Conservation (phyloP, 2,797 vertebrate species). For the Enteromius paludinosus region DNA sequence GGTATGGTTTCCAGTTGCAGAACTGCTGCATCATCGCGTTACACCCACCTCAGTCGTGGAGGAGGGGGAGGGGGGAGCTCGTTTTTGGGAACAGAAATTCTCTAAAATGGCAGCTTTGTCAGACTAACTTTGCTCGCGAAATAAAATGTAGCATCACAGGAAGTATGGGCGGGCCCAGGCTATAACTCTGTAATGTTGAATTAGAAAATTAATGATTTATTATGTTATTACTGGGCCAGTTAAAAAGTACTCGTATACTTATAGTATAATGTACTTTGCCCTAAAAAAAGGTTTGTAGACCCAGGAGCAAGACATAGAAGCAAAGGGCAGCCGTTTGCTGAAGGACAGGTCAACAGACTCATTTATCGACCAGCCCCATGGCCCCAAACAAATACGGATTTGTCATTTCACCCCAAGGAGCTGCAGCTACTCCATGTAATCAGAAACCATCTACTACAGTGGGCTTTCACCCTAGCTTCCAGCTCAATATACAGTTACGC, state of each 20-base stretch:
- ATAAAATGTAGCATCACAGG: too few species aligned
- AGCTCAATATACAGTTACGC: constrained; percentile 31
- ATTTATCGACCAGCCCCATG: constrained; percentile 20
- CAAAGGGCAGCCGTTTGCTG: constrained; percentile 20
- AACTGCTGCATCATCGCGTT: too few species aligned
- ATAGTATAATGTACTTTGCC: neutral
- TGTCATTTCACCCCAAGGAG: constrained; percentile 34
- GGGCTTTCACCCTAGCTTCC: constrained; percentile 24
- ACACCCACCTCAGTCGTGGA: too few species aligned
- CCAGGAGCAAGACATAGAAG: neutral
- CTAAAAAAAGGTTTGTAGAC: neutral
- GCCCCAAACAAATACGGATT: constrained; percentile 39
- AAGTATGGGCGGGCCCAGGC: too few species aligned
- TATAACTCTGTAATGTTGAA: neutral
- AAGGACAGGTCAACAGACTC: constrained; percentile 32
- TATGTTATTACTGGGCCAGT: neutral
- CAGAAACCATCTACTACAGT: constrained; percentile 32
- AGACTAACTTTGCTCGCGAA: too few species aligned
- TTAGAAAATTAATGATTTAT: neutral
- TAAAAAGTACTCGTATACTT: neutral
- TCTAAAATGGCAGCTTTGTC: too few species aligned
- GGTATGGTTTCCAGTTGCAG: too few species aligned
- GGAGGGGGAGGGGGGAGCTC: too few species aligned
- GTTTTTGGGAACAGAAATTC: too few species aligned
- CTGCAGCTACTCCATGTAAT: constrained; percentile 28